A percentile compares a stretch with the other conserved stretches of the same genome.
phyloP scores from a whole-genome alignment of 2,888 invertebrate genomes.

The Agrochola lota region DNA sequence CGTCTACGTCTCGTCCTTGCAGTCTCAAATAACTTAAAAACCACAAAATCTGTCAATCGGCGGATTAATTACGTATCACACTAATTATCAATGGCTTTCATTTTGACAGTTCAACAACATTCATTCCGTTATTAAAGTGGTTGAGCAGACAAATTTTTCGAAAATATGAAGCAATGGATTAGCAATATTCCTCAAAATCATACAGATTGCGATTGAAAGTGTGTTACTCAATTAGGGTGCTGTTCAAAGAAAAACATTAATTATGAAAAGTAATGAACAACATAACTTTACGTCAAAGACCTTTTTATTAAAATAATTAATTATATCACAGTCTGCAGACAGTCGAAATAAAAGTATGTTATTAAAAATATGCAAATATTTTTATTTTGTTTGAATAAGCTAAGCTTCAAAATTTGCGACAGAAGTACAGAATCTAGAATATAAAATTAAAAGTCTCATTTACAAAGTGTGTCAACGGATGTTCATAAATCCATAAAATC shows the following conservation, averaged over 20 bases:
- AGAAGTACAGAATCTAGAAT: not conserved
- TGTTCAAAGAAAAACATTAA: not conserved
- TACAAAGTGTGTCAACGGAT: not conserved
- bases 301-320: not conserved
- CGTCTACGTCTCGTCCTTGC: not conserved
- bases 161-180: too few species aligned
- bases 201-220: too few species aligned
- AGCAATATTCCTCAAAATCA: too few species aligned
- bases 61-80: too few species aligned
- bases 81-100: too few species aligned
- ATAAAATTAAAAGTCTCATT: not conserved
- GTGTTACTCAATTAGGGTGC: too few species aligned
- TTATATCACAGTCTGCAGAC: not conserved
- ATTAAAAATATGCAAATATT: not conserved
- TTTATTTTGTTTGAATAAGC: slow-evolving; percentile 2
- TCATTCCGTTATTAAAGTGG: too few species aligned
- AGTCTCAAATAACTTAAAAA: too few species aligned
- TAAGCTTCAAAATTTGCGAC: not conserved
- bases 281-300: not conserved
- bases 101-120: too few species aligned
- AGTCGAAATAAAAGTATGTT: not conserved
- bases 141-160: too few species aligned
- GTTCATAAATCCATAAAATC: not conserved
- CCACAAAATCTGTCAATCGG: not conserved
- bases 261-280: not conserved